A percentile compares a stretch with the other conserved stretches of the same genome.
Evolutionary conservation across 2,797 vertebrate species (phyloP).

Genomic region (Myotis planiceps): DNA sequence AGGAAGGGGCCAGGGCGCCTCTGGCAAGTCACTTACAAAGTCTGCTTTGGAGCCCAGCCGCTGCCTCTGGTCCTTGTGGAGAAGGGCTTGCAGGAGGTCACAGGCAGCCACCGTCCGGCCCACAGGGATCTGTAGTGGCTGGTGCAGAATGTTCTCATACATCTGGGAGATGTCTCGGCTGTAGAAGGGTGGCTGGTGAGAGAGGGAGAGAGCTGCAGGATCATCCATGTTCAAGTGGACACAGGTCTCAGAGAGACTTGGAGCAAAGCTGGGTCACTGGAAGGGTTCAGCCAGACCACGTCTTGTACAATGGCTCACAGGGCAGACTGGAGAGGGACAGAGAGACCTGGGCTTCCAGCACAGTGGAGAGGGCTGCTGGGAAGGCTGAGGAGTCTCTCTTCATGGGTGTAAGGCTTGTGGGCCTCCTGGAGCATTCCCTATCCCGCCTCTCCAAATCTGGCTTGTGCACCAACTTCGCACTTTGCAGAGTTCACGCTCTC

Average conservation of each 20-base stretch:
- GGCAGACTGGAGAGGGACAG: not conserved
- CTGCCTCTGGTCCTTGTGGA: conserved; percentile 96
- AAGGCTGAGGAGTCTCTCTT: not conserved
- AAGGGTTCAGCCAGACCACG: not conserved
- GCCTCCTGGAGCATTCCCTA: not conserved
- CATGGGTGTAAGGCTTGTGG: not conserved
- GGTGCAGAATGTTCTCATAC: conserved; percentile 97
- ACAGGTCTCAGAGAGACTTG: not conserved
- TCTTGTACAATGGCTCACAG: fast-evolving
- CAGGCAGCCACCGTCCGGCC: conserved; percentile 93
- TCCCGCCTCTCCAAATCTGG: not conserved
- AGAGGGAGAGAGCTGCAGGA: not conserved
- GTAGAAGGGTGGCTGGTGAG: conserved; percentile 96
- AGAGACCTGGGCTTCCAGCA: not conserved
- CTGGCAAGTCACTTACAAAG: conserved; percentile 90
- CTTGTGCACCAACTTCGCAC: not conserved
- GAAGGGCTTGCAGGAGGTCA: conserved; percentile 93
- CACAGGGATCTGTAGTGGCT: conserved; percentile 92
- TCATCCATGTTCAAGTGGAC: not conserved
- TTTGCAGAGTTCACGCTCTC: not conserved
- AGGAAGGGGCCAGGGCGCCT: not conserved
- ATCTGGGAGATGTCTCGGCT: conserved; percentile 94
- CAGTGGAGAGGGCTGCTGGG: not conserved
- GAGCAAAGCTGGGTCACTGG: not conserved
- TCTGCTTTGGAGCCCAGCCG: conserved; percentile 95